These are phyloP conservation scores for Rhadina sibilatrix DNA, from an alignment of 2,113 vertebrate genomes.

Conservation along the genomic window DNA sequence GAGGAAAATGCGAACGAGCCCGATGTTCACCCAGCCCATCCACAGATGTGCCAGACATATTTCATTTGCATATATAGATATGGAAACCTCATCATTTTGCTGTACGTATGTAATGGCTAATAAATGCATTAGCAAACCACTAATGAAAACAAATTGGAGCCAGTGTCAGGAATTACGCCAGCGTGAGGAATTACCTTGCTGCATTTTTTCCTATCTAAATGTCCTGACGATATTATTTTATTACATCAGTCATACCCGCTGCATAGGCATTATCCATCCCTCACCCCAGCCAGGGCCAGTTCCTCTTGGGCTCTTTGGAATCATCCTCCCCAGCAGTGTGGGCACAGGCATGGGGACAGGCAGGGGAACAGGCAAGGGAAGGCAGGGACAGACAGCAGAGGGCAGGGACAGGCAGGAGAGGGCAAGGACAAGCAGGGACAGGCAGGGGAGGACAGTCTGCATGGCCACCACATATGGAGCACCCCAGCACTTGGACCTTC, in stretches of 20 bases:
- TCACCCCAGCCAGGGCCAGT: not conserved
- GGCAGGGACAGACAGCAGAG: not conserved
- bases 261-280: not conserved
- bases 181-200: conserved; percentile 40
- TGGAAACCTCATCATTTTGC: conserved; percentile 50
- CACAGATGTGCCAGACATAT: not conserved
- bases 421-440: not conserved
- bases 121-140: conserved; percentile 28
- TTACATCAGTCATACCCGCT: not conserved
- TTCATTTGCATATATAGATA: conserved; percentile 49
- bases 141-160: conserved; percentile 20
- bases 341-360: not conserved
- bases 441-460: not conserved
- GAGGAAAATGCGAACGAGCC: conserved; percentile 25
- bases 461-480: not conserved
- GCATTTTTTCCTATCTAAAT: conserved; percentile 37
- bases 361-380: not conserved
- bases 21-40: not conserved
- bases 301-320: not conserved
- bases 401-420: no score
- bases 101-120: conserved; percentile 24
- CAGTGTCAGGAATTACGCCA: conserved; percentile 20
- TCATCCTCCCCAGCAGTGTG: accelerated
- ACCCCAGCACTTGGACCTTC: accelerated
- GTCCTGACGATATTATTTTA: conserved; percentile 15